Conservation (phyloP, 2,797 vertebrate genomes). For the Danio jaintianensis region DNA sequence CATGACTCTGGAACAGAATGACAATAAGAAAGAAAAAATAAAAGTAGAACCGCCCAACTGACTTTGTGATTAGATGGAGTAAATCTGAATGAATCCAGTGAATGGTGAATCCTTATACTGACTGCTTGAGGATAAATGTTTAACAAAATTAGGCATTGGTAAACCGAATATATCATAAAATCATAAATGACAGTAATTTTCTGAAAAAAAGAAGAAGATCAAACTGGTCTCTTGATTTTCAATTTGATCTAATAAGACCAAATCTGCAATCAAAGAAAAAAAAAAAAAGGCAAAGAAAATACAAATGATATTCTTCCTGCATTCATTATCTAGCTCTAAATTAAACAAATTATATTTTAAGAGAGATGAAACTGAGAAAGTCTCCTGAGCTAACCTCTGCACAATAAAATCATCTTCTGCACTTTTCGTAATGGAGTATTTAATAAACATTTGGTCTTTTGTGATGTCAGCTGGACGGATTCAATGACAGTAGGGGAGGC, state of each 20-base stretch:
- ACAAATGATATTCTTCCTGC: no score
- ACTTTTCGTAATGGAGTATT: background rate
- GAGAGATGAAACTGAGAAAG: background rate
- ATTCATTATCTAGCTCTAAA: no score
- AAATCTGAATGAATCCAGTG: background rate
- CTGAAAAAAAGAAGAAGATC: no score
- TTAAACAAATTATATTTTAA: no score
- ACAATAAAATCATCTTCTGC: background rate
- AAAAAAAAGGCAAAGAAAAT: no score
- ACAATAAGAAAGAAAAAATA: constrained; percentile 11
- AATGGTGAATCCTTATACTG: background rate
- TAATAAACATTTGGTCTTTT: background rate
- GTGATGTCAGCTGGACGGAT: constrained; percentile 34
- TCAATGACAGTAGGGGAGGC: constrained; percentile 58
- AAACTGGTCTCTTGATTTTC: no score
- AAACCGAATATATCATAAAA: background rate
- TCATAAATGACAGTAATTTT: background rate
- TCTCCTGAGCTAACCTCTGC: background rate
- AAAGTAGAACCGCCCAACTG: constrained; percentile 23
- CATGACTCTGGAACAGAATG: constrained; percentile 2
- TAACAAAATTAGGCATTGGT: background rate
- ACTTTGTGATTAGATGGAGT: constrained; percentile 1
- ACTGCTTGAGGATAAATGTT: background rate
- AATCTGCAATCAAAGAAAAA: no score
- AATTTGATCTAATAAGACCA: no score